Evolutionary conservation across 1,140 invertebrate genomes (phyloP).

Genomic region (Oryctes rhinoceros): DNA sequence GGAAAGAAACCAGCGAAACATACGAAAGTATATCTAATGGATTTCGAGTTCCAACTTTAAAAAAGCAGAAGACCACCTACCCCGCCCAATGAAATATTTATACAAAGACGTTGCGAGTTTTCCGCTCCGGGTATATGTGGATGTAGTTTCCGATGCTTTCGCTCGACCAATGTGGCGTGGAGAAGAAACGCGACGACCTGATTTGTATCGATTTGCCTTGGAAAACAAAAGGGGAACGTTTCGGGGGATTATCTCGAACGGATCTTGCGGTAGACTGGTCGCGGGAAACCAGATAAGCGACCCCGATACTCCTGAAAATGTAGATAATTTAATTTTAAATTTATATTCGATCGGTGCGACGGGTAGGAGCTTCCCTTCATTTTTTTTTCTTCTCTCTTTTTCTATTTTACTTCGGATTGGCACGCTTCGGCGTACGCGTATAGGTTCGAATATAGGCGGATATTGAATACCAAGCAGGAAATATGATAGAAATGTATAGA

Average conservation of each 20-base stretch:
- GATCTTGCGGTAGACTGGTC: slow-evolving; percentile 20
- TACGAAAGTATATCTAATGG: background rate
- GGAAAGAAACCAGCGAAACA: too few relatives aligned
- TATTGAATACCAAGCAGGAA: background rate
- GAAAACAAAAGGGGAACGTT: slow-evolving; percentile 1
- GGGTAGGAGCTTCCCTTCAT: background rate
- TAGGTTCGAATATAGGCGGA: background rate
- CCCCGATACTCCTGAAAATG: slow-evolving; percentile 5
- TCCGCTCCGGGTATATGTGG: background rate
- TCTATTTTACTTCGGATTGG: background rate
- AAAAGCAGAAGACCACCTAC: background rate
- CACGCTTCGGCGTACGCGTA: background rate
- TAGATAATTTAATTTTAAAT: slow-evolving; percentile 17
- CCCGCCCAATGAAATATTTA: slow-evolving; percentile 4
- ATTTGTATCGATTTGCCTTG: slow-evolving; percentile 18
- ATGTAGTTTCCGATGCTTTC: background rate
- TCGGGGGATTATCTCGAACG: slow-evolving; percentile 10
- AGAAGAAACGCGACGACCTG: background rate
- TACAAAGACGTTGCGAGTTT: background rate
- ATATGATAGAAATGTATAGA: slow-evolving; percentile 5
- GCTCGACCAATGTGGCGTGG: background rate
- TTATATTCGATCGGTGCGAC: background rate
- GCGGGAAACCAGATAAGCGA: background rate
- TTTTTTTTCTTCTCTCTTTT: slow-evolving; percentile 1
- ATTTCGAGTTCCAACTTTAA: slow-evolving; percentile 14